A percentile compares a stretch with the other conserved stretches of the same genome.
phyloP scores from a whole-genome alignment of 1,140 invertebrate genomes.

The Brachionus asplanchnoidis region DNA sequence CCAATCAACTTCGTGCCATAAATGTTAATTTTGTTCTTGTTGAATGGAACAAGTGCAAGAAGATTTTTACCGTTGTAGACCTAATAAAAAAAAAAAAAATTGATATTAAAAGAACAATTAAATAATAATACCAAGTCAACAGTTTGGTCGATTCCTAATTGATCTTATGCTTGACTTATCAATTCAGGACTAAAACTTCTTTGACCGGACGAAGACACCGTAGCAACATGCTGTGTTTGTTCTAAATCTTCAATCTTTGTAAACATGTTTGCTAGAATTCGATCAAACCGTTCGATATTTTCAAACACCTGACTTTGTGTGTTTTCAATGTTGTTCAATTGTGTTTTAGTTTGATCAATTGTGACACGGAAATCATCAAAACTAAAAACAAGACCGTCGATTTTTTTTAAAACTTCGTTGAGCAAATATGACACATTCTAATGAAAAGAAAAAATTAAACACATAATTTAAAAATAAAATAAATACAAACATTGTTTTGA shows the following conservation, averaged over 20 bases:
- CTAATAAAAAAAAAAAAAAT: too few species aligned
- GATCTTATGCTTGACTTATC: neutral
- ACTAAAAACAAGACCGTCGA: neutral
- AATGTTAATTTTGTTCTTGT: neutral
- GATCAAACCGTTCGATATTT: neutral
- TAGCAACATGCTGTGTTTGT: neutral
- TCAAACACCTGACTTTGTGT: neutral
- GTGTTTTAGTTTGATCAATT: neutral
- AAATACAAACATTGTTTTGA: neutral
- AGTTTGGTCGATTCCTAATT: neutral
- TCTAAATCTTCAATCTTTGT: neutral
- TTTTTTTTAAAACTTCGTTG: neutral
- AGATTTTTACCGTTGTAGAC: too few species aligned
- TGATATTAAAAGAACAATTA: too few species aligned
- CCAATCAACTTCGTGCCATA: neutral
- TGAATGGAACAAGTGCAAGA: too few species aligned
- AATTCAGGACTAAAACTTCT: neutral
- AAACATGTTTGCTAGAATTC: neutral
- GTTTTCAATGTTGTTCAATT: neutral
- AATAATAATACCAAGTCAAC: neutral
- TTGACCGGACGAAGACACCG: neutral
- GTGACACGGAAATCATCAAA: neutral
- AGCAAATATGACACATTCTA: neutral
- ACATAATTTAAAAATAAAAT: neutral
- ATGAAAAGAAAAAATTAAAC: neutral